These are phyloP conservation scores for Crotalus helleri DNA, from an alignment of 2,113 vertebrate species.

Conservation along the genomic window DNA sequence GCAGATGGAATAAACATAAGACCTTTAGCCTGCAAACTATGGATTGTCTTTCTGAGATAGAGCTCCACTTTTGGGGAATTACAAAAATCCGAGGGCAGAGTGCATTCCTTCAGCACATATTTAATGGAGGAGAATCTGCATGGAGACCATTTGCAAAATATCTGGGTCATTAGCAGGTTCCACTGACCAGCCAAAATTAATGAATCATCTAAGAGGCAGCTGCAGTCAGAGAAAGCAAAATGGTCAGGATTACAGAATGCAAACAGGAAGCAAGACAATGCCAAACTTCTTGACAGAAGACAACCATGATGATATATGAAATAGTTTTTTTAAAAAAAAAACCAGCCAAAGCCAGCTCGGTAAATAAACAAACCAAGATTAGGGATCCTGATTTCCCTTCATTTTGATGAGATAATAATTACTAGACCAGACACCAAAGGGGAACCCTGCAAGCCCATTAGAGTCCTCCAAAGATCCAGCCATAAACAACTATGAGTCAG, in stretches of 20 bases:
- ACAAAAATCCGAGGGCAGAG: neutral
- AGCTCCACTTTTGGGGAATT: neutral
- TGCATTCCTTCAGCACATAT: neutral
- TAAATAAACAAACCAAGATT: constrained; percentile 32
- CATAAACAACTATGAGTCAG: neutral
- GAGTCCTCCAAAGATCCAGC: neutral
- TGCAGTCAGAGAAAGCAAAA: neutral
- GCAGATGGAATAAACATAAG: neutral
- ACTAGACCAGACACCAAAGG: neutral
- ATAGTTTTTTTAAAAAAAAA: neutral
- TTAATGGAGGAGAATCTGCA: neutral
- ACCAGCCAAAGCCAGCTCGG: constrained; percentile 25
- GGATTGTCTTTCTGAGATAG: neutral
- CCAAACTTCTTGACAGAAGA: constrained; percentile 14
- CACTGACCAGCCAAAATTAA: neutral
- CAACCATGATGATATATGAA: constrained; percentile 6
- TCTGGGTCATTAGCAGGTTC: neutral
- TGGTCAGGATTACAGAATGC: neutral
- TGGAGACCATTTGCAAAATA: neutral
- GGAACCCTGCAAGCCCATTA: constrained; percentile 3
- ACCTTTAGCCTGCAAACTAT: neutral
- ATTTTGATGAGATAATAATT: constrained; percentile 29
- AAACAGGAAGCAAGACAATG: neutral
- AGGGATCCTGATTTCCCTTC: constrained; percentile 4
- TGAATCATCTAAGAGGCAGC: neutral